Conservation (phyloP, 2,113 vertebrate species). For the Burhinus oedicnemus region DNA sequence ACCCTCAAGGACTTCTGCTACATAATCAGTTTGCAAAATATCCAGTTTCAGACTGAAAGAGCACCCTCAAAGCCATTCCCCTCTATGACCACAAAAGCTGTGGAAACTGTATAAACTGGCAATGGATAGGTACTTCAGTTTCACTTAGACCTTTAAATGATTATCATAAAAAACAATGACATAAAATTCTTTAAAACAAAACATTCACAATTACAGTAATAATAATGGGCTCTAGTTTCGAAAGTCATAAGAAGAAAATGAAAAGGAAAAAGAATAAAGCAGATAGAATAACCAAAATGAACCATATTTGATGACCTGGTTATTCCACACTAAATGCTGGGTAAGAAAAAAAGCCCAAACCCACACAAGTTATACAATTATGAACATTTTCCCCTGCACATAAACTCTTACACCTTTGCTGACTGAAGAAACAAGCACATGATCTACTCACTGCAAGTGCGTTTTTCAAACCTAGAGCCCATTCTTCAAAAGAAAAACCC, state of each 20-base stretch:
- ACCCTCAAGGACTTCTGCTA: constrained; percentile 51
- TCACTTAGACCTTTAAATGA: constrained; percentile 12
- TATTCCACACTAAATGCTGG: not conserved
- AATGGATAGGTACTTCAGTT: constrained; percentile 1
- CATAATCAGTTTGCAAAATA: constrained; percentile 59
- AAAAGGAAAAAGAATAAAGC: not conserved
- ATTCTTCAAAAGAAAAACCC: not conserved
- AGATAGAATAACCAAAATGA: not conserved
- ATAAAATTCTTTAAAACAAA: constrained; percentile 6
- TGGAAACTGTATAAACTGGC: constrained; percentile 31
- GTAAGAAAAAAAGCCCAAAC: not conserved
- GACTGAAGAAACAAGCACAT: not conserved
- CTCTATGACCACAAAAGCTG: constrained; percentile 32
- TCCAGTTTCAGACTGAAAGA: constrained; percentile 38
- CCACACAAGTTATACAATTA: not conserved
- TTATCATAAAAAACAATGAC: not conserved
- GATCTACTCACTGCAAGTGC: not conserved
- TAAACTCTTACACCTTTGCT: not conserved
- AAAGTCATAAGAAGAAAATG: not conserved
- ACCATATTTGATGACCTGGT: not conserved
- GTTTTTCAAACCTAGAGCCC: not conserved
- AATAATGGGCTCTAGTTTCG: not conserved
- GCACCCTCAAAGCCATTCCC: constrained; percentile 8
- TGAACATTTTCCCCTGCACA: not conserved
- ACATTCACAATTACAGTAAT: not conserved